Evolutionary conservation across 1,140 invertebrate species (phyloP).

Genomic region (Gerris buenoi): DNA sequence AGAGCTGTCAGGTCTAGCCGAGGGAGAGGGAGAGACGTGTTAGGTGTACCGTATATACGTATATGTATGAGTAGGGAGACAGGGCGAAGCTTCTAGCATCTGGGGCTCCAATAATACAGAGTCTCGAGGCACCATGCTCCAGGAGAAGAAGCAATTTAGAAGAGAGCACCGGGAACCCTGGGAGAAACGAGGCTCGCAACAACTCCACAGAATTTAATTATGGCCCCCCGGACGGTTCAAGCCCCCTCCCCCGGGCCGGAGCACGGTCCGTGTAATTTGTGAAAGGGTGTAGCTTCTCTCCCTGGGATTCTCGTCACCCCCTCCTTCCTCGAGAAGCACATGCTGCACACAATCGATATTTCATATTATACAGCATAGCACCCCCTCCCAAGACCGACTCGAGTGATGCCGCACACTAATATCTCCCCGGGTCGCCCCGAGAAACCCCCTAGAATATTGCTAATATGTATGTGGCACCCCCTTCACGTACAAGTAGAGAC

Average conservation of each 20-base stretch:
- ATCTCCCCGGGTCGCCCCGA: too few relatives aligned
- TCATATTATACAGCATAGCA: slow-evolving; percentile 17
- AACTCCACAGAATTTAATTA: slow-evolving; percentile 17
- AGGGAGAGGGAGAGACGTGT: slow-evolving; percentile 6
- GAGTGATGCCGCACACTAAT: slow-evolving; percentile 6
- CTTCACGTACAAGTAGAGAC: neutral
- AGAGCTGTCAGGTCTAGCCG: neutral
- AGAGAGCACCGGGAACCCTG: neutral
- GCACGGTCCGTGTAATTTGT: slow-evolving; percentile 14
- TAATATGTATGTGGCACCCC: slow-evolving; percentile 16
- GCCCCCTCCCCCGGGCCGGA: neutral
- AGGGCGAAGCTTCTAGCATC: neutral
- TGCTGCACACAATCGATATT: slow-evolving; percentile 19
- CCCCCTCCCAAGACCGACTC: too few relatives aligned
- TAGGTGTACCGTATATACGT: slow-evolving; percentile 3
- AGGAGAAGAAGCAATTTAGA: slow-evolving; percentile 10
- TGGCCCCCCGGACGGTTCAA: neutral
- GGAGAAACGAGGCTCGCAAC: neutral
- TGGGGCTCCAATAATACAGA: too few relatives aligned
- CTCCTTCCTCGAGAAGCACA: too few relatives aligned
- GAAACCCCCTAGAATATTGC: too few relatives aligned
- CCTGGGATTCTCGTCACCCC: neutral
- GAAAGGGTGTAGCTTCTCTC: slow-evolving; percentile 12
- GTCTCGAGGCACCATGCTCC: neutral
- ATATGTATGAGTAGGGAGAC: neutral